Evolutionary conservation across 2,797 vertebrate species (phyloP), one percentile per base, ranked within the genome.

Genomic region (Premnoplex brunnescens): DNA sequence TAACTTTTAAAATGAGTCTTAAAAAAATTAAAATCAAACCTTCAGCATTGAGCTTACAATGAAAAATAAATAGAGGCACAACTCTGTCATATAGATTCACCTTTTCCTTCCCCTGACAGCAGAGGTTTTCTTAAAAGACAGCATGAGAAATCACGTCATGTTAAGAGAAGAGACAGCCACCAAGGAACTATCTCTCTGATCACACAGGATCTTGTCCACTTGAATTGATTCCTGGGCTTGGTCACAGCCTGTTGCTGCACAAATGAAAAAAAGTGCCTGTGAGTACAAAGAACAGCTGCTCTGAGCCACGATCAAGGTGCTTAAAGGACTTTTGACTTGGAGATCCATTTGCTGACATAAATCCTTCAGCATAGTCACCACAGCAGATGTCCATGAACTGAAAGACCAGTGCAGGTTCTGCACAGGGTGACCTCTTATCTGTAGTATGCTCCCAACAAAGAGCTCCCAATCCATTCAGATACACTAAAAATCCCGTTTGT

Each of bases 31-130:
- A 89, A 95, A 80, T 62, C 58, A 94, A 89, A 88, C 28, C 46
- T 90, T 90, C 17, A 10, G 90, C 87, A 55, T 21, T 56, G 58
- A 92, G 43, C 17, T 91, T 73, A 88, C 74, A 89, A 77, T 81
- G 39, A 93, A 94, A 91, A 94, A 96, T 97, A 96, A 97, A 95
- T 95, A 95, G 30, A 84, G 91, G 59, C 88, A 95, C 41, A 90
- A 93, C 62, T 85, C 62, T 7, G 30, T 72, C 26, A 46, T 67
- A 64, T 10, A 59, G 36, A 56, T 78, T 91, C 55, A 84, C 37
- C 48, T 54, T 12, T 26, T 48, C 54, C 64, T 49, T 34, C 63
- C 67, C 72, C 76, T 59, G 54, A 62, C 72, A 51, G 54, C 12
- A 59, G 27, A 68, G 56, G 59, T 44, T 81, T 51, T 69, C 39